phyloP scores from a whole-genome alignment of 2,888 invertebrate genomes.

The Yponomeuta plumbellus region DNA sequence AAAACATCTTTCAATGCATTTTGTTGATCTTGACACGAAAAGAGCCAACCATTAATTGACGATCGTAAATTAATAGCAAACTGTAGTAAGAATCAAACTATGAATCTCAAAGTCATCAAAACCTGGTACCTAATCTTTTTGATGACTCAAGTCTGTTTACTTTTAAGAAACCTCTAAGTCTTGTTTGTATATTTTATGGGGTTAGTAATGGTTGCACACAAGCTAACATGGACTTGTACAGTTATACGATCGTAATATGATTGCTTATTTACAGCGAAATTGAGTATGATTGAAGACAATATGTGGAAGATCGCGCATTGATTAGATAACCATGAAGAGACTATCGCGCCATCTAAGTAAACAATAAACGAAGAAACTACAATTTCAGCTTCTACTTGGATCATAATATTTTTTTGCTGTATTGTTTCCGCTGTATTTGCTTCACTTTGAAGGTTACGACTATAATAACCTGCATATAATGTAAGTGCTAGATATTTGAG shows the following conservation, averaged over 20 bases:
- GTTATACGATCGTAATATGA: neutral
- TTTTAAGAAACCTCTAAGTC: neutral
- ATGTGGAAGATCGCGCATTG: conserved; percentile 20
- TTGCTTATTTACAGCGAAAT: neutral
- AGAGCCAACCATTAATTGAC: neutral
- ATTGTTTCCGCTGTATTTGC: neutral
- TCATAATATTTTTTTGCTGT: neutral
- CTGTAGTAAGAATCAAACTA: too few relatives aligned
- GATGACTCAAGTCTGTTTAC: neutral
- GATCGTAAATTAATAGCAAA: too few relatives aligned
- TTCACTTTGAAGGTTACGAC: neutral
- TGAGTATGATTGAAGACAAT: conserved; percentile 4
- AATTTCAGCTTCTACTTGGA: conserved; percentile 3
- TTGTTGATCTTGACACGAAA: neutral
- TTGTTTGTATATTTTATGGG: neutral
- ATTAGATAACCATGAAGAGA: conserved; percentile 16
- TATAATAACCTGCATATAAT: neutral
- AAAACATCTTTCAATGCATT: neutral
- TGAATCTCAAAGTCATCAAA: neutral
- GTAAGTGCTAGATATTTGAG: neutral
- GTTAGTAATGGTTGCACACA: neutral
- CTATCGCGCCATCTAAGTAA: conserved; percentile 15
- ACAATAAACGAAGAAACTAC: conserved; percentile 14
- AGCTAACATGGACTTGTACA: neutral
- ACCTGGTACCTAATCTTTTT: neutral